Evolutionary conservation across 2,113 vertebrate species (phyloP), one percentile per base, ranked within the genome.

Genomic region (Beaufortia kweichowensis): DNA sequence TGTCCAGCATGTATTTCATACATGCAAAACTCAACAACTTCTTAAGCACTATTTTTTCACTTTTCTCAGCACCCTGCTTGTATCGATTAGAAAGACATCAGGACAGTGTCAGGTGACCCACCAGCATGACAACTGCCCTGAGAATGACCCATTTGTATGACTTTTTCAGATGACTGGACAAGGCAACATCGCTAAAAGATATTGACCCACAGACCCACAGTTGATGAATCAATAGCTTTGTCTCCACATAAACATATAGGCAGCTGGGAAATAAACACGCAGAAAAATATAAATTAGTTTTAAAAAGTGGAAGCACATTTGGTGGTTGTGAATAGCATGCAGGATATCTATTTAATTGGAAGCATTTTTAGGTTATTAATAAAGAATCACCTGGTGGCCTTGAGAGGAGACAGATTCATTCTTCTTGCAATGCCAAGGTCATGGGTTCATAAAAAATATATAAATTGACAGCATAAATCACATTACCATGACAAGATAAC

Each of bases 221-320:
- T 29, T 60, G 39, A 26, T 48, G 39, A 14, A 69, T 77, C 55
- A n/a, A 77, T 77, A 14, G 12, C 39, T 50, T 39, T 48, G 28
- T 26, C 2, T 29, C 64, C 61, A 61, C 39, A 23, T 57, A 57
- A 11, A 28, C 24, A 17, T 61, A n/a, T 48, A n/a, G n/a, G 33
- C 29, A 35, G 53, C 10, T 23, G 15, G 6, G 4, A 41, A 12
- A 50, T n/a, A 56, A 56, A 50, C 33, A 66, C 31, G 11, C 26
- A 74, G 17, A 73, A 29, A 6, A 29, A 17, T 41, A 59, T 26
- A 39, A 39, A 56, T 33, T 31, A 53, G 64, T 4, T n/a, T 53
- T n/a, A 8, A 9, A 53, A 53, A n/a, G n/a, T 53, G n/a, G 21
- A 53, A 70, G 26, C n/a, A 74, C 24, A 28, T 4, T 26, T 61